Base-by-base conservation (phyloP, 2,113 vertebrate species). In the Ochotona princeps region DNA sequence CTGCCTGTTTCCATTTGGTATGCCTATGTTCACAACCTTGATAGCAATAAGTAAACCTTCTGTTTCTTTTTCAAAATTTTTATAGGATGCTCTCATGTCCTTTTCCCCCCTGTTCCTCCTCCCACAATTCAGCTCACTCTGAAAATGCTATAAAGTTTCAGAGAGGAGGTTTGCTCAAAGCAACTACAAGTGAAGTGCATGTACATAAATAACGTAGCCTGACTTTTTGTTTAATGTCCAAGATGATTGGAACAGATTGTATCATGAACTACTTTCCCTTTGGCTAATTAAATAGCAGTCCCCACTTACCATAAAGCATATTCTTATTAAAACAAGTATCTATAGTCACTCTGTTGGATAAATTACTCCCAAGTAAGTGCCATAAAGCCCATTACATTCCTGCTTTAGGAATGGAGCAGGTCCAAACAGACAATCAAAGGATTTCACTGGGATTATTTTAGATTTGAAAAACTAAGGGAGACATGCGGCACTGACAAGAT, bases 371-470 rank as follows among this genome's bases (percentile, higher is more conserved):
- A 98, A 98, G 98, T 98, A 98, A 99, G 99, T 99, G 99, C 99
- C 99, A 99, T 98, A 98, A 98, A 99, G 98, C 98, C 99, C 99
- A 99, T 99, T 99, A 99, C 98, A 98, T 97, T 97, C 98, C 97
- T 99, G 98, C 98, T 99, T 98, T 98, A 98, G 97, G 98, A 98
- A 99, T 99, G 99, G 99, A 99, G 98, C 97, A 80, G 96, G 97
- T 99, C 99, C 99, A 99, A 99, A 99, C 98, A 98, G 98, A 99
- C 99, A 99, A 99, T 99, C 99, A 99, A 99, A 99, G 98, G 98
- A 99, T 99, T 99, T 99, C 98, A 98, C 97, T 98, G 97, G 98
- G 99, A 99, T 99, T 99, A 99, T 99, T 99, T 98, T 98, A 98
- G 99, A 99, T 99, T 99, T 99, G 98, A 98, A 98, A 98, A 98